A percentile compares a stretch with the other conserved stretches of the same genome.
phyloP scores from a whole-genome alignment of 2,113 vertebrate species.

The Forbesichthys papilliferus region DNA sequence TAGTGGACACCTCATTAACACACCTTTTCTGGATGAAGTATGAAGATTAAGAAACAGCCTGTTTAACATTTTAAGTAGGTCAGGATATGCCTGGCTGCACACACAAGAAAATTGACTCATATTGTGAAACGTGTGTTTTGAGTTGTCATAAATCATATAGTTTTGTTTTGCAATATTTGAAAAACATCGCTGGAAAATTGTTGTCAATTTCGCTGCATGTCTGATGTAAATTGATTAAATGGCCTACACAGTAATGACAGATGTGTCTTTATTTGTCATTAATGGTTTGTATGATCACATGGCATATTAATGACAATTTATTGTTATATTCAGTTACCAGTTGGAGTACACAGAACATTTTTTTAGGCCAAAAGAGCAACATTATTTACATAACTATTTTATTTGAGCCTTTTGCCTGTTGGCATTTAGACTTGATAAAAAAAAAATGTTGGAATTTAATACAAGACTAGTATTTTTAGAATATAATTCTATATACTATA shows the following conservation, averaged over 20 bases:
- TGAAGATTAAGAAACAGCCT: slow-evolving; percentile 44
- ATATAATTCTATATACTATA: too few relatives aligned
- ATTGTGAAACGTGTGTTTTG: slow-evolving; percentile 5
- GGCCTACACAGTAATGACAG: slow-evolving; percentile 19
- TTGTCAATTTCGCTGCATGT: slow-evolving; percentile 60
- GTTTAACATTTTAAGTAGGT: slow-evolving; percentile 23
- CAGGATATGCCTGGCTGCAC: slow-evolving; percentile 26
- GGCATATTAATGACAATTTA: neutral
- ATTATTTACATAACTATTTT: neutral
- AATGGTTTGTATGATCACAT: too few relatives aligned
- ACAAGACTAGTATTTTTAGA: too few relatives aligned
- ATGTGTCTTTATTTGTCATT: neutral
- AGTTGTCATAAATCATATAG: slow-evolving; percentile 24
- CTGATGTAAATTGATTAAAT: slow-evolving; percentile 74
- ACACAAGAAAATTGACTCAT: slow-evolving; percentile 21
- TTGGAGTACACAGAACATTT: slow-evolving; percentile 5
- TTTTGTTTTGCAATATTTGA: slow-evolving; percentile 29
- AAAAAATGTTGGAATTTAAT: too few relatives aligned
- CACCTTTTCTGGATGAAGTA: slow-evolving; percentile 87
- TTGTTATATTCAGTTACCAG: slow-evolving; percentile 2
- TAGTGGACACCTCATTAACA: slow-evolving; percentile 81
- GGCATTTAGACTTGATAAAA: neutral
- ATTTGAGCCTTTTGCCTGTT: neutral
- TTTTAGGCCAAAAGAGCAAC: neutral
- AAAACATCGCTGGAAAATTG: slow-evolving; percentile 13